A percentile compares a stretch with the other conserved stretches of the same genome.
These are phyloP conservation scores for Pseudomyrmex flavicornis DNA, from an alignment of 1,140 invertebrate genomes.

Conservation along the genomic window DNA sequence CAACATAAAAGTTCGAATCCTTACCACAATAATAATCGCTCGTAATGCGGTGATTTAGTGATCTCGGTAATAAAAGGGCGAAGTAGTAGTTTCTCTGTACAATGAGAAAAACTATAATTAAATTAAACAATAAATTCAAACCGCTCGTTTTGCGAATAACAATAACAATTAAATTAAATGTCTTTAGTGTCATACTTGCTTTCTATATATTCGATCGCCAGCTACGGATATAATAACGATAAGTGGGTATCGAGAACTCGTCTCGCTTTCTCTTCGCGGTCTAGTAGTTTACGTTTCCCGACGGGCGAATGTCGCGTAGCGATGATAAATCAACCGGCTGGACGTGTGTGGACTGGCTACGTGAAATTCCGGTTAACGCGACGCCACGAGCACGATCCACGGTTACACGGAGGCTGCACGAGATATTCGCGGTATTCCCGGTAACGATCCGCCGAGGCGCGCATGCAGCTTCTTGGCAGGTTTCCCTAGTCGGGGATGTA, in stretches of 20 bases:
- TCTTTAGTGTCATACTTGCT: no score
- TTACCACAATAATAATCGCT: no score
- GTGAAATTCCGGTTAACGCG: conserved; percentile 64
- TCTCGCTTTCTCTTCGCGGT: neutral
- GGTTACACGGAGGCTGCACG: conserved; percentile 42
- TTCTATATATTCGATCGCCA: neutral
- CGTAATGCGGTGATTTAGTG: no score
- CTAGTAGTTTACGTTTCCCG: neutral
- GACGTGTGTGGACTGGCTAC: conserved; percentile 51
- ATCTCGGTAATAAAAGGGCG: no score
- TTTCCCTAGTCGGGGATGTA: conserved; percentile 67
- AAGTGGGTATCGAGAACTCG: neutral
- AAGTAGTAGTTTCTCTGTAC: no score
- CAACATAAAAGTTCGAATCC: no score
- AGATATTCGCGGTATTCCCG: conserved; percentile 50
- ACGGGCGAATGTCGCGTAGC: neutral
- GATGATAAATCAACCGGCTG: conserved; percentile 57
- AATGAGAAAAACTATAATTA: no score
- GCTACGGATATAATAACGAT: neutral
- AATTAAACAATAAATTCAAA: no score
- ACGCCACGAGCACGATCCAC: conserved; percentile 5
- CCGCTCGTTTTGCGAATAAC: no score
- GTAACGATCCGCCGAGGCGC: conserved; percentile 58
- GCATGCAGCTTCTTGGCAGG: conserved; percentile 72
- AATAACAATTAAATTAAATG: no score